Base-by-base conservation (phyloP, 2,113 vertebrate genomes). In the Dendropsophus ebraccatus region DNA sequence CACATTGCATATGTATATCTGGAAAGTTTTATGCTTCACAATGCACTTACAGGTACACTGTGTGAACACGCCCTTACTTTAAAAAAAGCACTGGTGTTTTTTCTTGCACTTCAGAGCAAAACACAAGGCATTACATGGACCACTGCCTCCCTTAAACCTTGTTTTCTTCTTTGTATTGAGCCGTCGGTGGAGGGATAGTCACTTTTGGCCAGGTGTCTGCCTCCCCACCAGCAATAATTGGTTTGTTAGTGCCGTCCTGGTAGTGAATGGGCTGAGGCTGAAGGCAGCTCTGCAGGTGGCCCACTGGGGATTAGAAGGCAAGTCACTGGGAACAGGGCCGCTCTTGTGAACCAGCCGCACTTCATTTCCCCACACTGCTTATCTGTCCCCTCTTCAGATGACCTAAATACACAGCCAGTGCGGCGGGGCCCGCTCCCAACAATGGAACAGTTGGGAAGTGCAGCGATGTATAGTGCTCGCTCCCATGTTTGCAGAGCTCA, bases 161-260 rank as follows among this genome's bases (percentile, higher is more conserved):
- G 58, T 81, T 50, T 74, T 74, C 30, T 47, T 37, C 78, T n/a
- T 37, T 50, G 58, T 50, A 41, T 41, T 72, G 32, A 56, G 4
- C 45, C 47, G 25, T 37, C 23, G 49, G 58, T 52, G 37, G 30
- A 77, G 77, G 50, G 67, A 60, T 58, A 74, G 77, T 74, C 79
- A 35, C 77, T 74, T 87, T 81, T 87, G 69, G 78, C 85, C 85
- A 87, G 85, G 85, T 87, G 85, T 81, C 78, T 74, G 52, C 85
- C 58, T 60, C 77, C 19, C 37, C 72, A 32, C 49, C 21, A 17
- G 52, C 35, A 21, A 30, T 87, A 87, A 87, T 87, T 87, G 85
- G 78, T 87, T 74, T 81, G 77, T 81, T 81, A 62, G 78, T 70
- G 80, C n/a, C 56, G 49, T 54, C 84, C 65, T 70, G 28, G 67